A percentile compares a stretch with the other conserved stretches of the same genome.
Conservation (phyloP, 2,797 vertebrate species). For the Mus spretus region DNA sequence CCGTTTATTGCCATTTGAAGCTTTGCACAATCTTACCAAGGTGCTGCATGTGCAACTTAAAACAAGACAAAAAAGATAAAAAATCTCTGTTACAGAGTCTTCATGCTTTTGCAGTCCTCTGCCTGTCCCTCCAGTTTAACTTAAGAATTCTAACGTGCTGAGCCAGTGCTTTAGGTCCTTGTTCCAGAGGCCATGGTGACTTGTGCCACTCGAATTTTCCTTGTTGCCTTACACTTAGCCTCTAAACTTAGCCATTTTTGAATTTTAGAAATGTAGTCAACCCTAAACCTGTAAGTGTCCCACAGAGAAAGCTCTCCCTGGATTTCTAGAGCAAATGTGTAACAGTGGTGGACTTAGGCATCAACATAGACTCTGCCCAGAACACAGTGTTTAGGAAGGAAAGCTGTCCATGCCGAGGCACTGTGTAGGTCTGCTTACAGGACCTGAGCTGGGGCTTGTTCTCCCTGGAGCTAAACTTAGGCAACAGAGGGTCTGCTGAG, state of each 20-base stretch:
- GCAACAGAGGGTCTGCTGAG: not conserved
- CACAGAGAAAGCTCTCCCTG: not conserved
- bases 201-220: not conserved
- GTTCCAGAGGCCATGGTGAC: too few relatives aligned
- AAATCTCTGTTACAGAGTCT: not conserved
- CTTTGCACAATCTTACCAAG: not conserved
- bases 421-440: not conserved
- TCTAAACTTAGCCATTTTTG: slow-evolving; percentile 36
- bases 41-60: not conserved
- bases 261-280: slow-evolving; percentile 10
- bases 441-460: not conserved
- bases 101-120: not conserved
- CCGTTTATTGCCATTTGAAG: slow-evolving; percentile 38
- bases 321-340: not conserved
- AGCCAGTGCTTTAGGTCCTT: not conserved
- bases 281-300: not conserved
- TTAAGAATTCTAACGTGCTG: slow-evolving; percentile 27
- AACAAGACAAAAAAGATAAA: not conserved
- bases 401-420: not conserved
- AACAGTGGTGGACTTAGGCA: not conserved
- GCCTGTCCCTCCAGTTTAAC: not conserved
- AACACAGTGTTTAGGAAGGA: not conserved
- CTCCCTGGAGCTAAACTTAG: not conserved
- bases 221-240: not conserved
- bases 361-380: not conserved